Evolutionary conservation across 2,113 vertebrate species (phyloP), one percentile per base, ranked within the genome.

Genomic region (Erythrolamprus reginae): DNA sequence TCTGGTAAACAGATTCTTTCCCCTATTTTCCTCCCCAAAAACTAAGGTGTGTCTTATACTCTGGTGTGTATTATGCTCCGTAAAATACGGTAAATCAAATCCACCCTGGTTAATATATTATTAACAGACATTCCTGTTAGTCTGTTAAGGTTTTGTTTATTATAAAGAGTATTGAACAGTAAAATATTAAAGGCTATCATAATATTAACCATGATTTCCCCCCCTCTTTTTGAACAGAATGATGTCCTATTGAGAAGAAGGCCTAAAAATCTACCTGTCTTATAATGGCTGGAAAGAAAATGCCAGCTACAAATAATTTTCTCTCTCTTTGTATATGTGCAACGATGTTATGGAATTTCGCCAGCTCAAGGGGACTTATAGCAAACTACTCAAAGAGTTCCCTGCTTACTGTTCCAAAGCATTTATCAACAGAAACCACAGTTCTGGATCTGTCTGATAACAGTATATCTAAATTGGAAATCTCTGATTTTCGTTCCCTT

Each of bases 361-460:
- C 83, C 61, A 95, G 94, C 0, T 1, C 92, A 48, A 92, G 91
- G 84, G 95, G 95, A 88, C 85, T 95, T 90, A 87, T 92, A 90
- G 87, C 93, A 93, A 95, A 97, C 93, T 96, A 91, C 92, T 97
- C 97, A 82, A 91, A 92, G 28, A 55, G 17, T 38, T 93, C 87
- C n/a, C 93, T 97, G n/a, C 86, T 24, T 89, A 52, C 53, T 33
- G 52, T 98, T 91, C 97, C 97, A 84, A 93, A 93, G 65, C 93
- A 48, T 23, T 87, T 97, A 38, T 86, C 96, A 65, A 5, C 70
- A n/a, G 13, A 3, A 70, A 96, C 94, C 89, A 95, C 82, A 1
- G 4, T 96, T 55, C 93, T 98, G 94, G 97, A 99, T 95, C 94
- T 98, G 48, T 99, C 98, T 26, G 87, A 92, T 50, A 99, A 99